Evolutionary conservation across 2,113 vertebrate genomes (phyloP).

Genomic region (Etheostoma cragini): DNA sequence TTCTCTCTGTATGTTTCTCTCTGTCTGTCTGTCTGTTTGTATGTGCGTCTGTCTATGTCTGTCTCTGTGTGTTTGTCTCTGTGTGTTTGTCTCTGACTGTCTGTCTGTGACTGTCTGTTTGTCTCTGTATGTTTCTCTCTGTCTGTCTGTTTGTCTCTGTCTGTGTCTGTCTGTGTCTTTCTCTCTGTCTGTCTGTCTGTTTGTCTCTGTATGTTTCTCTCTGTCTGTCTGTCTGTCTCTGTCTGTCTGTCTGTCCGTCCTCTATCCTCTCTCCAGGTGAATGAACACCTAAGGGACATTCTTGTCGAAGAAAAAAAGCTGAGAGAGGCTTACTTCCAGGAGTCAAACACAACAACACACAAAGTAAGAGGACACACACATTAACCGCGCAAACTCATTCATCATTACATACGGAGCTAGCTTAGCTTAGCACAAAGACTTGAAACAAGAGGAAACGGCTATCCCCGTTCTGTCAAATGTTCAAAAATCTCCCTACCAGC

Average conservation of each 20-base stretch:
- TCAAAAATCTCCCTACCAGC: background rate
- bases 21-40: too few species aligned
- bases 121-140: too few species aligned
- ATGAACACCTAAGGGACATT: constrained; percentile 93
- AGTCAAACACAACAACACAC: constrained; percentile 82
- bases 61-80: too few species aligned
- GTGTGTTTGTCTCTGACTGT: too few species aligned
- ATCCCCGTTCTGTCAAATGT: background rate
- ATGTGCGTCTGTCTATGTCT: too few species aligned
- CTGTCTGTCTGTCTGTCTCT: constrained; percentile 2
- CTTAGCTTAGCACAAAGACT: background rate
- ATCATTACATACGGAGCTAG: background rate
- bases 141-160: too few species aligned
- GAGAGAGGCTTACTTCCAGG: constrained; percentile 84
- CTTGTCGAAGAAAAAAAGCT: constrained; percentile 92
- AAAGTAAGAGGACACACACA: constrained; percentile 84
- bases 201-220: background rate
- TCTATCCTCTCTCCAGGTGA: constrained; percentile 85
- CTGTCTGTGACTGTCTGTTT: too few species aligned
- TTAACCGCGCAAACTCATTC: background rate
- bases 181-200: too few species aligned
- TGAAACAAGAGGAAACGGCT: background rate
- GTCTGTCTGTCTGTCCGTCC: constrained; percentile 3
- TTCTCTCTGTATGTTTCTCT: too few species aligned
- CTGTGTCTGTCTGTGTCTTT: too few species aligned